These are phyloP conservation scores for Ceriagrion tenellum DNA, from an alignment of 2,888 invertebrate species.

Conservation along the genomic window DNA sequence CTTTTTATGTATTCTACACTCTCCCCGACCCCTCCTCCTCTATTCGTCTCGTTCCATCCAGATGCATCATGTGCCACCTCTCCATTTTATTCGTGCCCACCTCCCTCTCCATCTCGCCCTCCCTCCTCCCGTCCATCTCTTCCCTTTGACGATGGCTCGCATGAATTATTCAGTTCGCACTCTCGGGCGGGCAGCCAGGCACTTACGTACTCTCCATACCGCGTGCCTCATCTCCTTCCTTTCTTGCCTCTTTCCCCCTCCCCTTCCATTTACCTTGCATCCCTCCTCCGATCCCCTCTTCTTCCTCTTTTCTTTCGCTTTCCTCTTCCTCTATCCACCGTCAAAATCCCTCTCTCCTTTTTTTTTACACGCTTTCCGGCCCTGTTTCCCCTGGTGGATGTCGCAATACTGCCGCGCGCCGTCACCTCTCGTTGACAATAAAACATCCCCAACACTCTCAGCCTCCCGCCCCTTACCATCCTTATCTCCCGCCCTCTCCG, in stretches of 20 bases:
- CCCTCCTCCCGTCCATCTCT: background rate
- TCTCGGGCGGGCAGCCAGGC: constrained; percentile 32
- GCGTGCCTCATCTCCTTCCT: background rate
- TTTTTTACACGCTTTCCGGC: background rate
- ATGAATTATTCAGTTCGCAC: constrained; percentile 39
- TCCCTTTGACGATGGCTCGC: constrained; percentile 12
- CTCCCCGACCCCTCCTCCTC: background rate
- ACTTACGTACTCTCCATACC: constrained; percentile 14
- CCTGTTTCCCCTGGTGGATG: background rate
- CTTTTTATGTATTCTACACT: background rate
- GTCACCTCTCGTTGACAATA: background rate
- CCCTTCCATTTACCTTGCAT: too few species aligned
- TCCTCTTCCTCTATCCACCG: background rate
- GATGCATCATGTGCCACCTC: background rate
- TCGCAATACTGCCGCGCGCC: background rate
- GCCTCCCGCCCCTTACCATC: background rate
- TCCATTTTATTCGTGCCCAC: background rate
- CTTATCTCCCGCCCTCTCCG: background rate
- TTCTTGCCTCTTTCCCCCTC: background rate
- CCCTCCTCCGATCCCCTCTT: background rate
- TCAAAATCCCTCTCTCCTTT: too few species aligned
- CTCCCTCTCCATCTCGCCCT: background rate
- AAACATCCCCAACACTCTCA: background rate
- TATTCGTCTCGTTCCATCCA: too few species aligned
- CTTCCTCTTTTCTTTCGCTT: background rate